Conservation (phyloP, 2,797 vertebrate genomes). For the Tokudaia tokunoshimensis region DNA sequence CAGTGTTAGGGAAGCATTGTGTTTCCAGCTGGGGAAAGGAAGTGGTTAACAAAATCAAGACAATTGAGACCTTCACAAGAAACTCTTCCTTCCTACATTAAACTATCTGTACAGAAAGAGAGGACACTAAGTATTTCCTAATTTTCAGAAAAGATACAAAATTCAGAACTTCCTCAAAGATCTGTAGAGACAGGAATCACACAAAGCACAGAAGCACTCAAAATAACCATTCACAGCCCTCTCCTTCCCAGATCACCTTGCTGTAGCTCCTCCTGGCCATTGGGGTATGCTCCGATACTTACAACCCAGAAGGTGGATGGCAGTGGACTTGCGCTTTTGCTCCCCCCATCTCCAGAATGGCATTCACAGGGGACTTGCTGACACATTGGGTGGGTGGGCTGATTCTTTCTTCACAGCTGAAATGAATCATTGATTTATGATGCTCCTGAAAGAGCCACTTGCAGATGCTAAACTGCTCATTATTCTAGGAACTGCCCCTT, state of each 20-base stretch:
- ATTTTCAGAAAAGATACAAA: slow-evolving; percentile 40
- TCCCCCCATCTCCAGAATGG: neutral
- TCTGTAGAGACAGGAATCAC: neutral
- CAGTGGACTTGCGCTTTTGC: neutral
- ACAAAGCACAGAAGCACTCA: neutral
- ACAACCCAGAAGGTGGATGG: slow-evolving; percentile 29
- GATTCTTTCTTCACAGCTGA: slow-evolving; percentile 4
- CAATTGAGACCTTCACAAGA: slow-evolving; percentile 11
- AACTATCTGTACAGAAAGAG: neutral
- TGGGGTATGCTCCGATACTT: neutral
- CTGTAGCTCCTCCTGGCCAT: neutral
- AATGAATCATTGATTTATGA: neutral
- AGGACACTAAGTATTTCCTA: neutral
- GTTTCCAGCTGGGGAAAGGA: neutral
- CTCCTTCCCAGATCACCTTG: slow-evolving; percentile 41
- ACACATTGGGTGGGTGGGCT: slow-evolving; percentile 90
- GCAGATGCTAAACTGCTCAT: slow-evolving; percentile 85
- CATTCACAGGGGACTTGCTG: slow-evolving; percentile 48
- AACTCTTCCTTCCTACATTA: slow-evolving; percentile 6
- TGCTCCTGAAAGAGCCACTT: slow-evolving; percentile 89
- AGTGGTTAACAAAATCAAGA: slow-evolving; percentile 4
- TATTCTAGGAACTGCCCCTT: neutral
- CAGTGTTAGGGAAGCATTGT: neutral
- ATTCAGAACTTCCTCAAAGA: neutral
- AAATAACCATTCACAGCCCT: neutral